These are phyloP conservation scores for Sebastes hubbsi DNA, from an alignment of 2,797 vertebrate species.

Conservation along the genomic window DNA sequence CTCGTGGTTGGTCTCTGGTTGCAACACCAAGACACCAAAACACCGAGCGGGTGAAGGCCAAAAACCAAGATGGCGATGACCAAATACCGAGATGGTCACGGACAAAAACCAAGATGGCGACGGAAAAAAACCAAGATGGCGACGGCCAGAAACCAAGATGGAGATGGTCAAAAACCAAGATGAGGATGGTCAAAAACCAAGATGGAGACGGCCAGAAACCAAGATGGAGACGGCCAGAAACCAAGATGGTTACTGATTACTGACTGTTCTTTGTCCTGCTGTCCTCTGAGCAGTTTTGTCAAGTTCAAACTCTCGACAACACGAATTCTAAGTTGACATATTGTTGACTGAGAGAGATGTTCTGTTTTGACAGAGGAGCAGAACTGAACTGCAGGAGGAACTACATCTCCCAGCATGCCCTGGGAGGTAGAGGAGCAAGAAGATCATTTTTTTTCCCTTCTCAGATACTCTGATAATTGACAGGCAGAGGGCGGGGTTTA, in stretches of 20 bases:
- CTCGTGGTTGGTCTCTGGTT: too few relatives aligned
- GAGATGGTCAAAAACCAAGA: too few relatives aligned
- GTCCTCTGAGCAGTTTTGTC: too few relatives aligned
- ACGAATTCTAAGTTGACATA: neutral
- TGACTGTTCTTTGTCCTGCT: too few relatives aligned
- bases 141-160: rapidly evolving
- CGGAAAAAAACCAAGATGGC: rapidly evolving
- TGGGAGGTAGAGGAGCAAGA: neutral
- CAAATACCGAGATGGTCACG: too few relatives aligned
- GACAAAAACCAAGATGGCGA: too few relatives aligned
- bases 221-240: too few relatives aligned
- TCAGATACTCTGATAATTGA: neutral
- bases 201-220: rapidly evolving
- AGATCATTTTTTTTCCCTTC: rapidly evolving
- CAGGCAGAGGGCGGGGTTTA: neutral
- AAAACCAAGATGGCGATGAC: too few relatives aligned
- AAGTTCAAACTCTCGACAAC: neutral
- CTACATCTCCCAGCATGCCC: neutral
- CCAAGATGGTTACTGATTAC: too few relatives aligned
- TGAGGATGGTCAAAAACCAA: too few relatives aligned
- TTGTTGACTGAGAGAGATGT: neutral
- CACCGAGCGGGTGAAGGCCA: too few relatives aligned
- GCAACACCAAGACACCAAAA: too few relatives aligned
- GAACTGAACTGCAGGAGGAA: neutral
- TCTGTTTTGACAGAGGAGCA: neutral